Evolutionary conservation across 2,113 vertebrate genomes (phyloP).

Genomic region (Bubalus kerabau): DNA sequence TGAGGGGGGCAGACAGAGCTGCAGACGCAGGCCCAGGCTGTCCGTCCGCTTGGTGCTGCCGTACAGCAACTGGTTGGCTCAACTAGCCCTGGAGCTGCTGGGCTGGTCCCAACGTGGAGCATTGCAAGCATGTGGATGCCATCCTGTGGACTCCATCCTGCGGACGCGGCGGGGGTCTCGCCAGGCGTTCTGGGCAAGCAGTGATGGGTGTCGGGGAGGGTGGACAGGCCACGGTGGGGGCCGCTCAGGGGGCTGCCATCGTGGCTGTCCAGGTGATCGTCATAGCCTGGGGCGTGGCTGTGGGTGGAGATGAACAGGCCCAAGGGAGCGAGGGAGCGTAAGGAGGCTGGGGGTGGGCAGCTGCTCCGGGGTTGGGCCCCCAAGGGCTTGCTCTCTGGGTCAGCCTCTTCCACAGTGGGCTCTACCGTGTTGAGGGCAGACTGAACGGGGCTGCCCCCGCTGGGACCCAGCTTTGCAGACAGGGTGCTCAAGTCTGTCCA

Average conservation of each 20-base stretch:
- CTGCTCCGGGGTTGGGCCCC: background rate
- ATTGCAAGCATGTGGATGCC: rapidly evolving
- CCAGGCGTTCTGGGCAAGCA: background rate
- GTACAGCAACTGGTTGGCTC: no score
- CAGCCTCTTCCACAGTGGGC: background rate
- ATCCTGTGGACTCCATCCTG: rapidly evolving
- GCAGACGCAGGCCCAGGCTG: background rate
- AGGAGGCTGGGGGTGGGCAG: background rate
- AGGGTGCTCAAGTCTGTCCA: background rate
- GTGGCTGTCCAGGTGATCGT: background rate
- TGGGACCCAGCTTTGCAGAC: background rate
- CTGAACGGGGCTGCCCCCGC: background rate
- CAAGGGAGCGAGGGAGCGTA: background rate
- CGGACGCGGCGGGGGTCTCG: rapidly evolving
- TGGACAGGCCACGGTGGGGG: rapidly evolving
- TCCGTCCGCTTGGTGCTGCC: rapidly evolving
- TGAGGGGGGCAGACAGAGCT: background rate
- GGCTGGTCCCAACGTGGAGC: background rate
- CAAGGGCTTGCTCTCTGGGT: background rate
- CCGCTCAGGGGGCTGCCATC: background rate
- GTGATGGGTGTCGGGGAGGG: background rate
- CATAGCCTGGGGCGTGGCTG: background rate
- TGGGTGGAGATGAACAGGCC: background rate
- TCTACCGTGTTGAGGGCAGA: background rate
- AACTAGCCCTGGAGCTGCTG: background rate